phyloP scores from a whole-genome alignment of 2,888 invertebrate genomes.

The Drosophila niveifrons region DNA sequence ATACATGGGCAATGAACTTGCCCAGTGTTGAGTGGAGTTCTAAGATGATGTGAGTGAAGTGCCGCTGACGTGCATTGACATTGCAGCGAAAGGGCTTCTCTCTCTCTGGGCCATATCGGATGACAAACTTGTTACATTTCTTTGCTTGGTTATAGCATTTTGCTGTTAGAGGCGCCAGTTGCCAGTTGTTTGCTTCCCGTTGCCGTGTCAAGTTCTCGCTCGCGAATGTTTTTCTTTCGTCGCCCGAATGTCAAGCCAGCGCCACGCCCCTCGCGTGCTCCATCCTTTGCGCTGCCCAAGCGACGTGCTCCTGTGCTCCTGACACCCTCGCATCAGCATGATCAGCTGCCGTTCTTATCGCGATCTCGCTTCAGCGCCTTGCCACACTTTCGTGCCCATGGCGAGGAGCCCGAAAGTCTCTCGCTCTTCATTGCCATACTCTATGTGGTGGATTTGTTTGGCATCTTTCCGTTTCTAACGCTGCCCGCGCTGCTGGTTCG shows the following conservation, averaged over 20 bases:
- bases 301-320: slow-evolving; percentile 59
- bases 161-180: slow-evolving; percentile 28
- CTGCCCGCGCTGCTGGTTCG: slow-evolving; percentile 91
- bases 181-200: slow-evolving; percentile 51
- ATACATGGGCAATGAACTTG: slow-evolving; percentile 67
- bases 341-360: slow-evolving; percentile 83
- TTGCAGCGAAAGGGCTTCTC: slow-evolving; percentile 69
- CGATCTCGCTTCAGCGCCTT: slow-evolving; percentile 83
- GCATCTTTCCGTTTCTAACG: slow-evolving; percentile 92
- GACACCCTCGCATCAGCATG: slow-evolving; percentile 77
- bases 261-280: slow-evolving; percentile 68
- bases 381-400: slow-evolving; percentile 79
- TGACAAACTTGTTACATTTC: slow-evolving; percentile 54
- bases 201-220: slow-evolving; percentile 47
- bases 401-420: slow-evolving; percentile 84
- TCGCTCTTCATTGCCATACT: slow-evolving; percentile 90
- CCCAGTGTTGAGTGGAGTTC: slow-evolving; percentile 33
- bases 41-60: not conserved
- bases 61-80: slow-evolving; percentile 62
- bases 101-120: slow-evolving; percentile 46
- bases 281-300: slow-evolving; percentile 70
- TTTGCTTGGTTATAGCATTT: slow-evolving; percentile 22
- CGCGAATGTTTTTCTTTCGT: slow-evolving; percentile 70
- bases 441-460: slow-evolving; percentile 93
- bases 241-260: slow-evolving; percentile 63